Conservation (phyloP, 2,113 vertebrate species). For the Butorides virescens region DNA sequence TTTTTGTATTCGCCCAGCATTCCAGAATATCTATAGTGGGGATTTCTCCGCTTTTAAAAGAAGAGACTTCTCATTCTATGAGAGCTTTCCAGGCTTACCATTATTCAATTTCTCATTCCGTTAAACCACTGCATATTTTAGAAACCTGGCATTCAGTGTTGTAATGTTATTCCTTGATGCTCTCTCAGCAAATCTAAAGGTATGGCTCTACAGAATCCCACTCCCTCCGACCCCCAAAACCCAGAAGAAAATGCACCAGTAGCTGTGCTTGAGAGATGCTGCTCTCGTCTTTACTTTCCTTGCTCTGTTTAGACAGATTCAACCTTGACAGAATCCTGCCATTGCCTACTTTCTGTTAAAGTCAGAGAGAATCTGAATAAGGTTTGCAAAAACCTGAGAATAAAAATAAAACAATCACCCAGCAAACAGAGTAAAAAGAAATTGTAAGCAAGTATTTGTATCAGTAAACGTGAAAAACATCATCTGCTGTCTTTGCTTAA, state of each 20-base stretch:
- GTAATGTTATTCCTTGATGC: neutral
- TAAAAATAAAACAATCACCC: slow-evolving; percentile 35
- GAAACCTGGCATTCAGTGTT: neutral
- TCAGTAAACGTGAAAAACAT: slow-evolving; percentile 46
- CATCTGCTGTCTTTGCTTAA: slow-evolving; percentile 48
- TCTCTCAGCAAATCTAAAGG: neutral
- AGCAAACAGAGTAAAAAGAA: slow-evolving; percentile 23
- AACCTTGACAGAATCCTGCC: neutral
- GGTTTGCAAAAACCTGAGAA: neutral
- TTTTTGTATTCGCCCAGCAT: neutral
- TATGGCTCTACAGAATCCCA: neutral
- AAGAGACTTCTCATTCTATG: neutral
- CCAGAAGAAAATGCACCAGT: neutral
- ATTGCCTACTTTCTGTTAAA: neutral
- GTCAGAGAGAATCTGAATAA: slow-evolving; percentile 17
- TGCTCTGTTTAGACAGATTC: neutral
- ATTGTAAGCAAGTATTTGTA: slow-evolving; percentile 38
- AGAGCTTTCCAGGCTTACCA: neutral
- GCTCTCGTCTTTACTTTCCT: neutral
- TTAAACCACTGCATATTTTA: neutral
- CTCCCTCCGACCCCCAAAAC: neutral
- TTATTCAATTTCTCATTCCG: neutral
- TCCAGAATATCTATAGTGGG: neutral
- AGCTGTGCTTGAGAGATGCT: neutral
- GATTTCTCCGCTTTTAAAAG: neutral